Evolutionary conservation across 2,888 invertebrate genomes (phyloP), one percentile per base, ranked within the genome.

Genomic region (Mesoligia furuncula): DNA sequence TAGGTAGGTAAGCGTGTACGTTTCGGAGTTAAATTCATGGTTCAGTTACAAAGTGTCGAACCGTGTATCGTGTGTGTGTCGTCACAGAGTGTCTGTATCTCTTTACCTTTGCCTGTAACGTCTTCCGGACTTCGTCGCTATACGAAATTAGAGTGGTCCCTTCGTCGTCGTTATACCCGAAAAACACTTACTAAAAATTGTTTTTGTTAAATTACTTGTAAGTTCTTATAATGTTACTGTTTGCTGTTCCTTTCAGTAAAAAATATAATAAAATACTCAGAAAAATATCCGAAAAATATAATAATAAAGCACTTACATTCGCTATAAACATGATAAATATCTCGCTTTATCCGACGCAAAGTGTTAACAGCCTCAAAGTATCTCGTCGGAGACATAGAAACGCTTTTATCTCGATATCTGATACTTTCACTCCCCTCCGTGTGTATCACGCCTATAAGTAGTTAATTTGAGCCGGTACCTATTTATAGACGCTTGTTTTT

Each of bases 321-420:
- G 20, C 78, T 20, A 59, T 62, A 64, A 48, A 59, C 66, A 31
- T 73, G 42, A 65, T 66, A 81, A 42, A 85, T 59, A 59, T 72
- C 61, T 15, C n/a, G n/a, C 65, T 70, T 64, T 36, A 71, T 80
- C 71, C 77, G 39, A 78, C 67, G 77, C 70, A 77, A 76, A 88
- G 83, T 90, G 83, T 88, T 85, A 83, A 84, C 86, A 54, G 80
- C 71, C 78, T 75, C 77, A 54, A 77, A 82, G 83, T 80, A 73
- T 79, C 75, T 81, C 80, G 77, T 71, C 74, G 67, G 85, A 87
- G 86, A 92, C 91, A 91, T 80, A 89, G 88, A 88, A 92, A 91
- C 70, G 92, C 92, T 92, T 92, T 92, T 90, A 92, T 88, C 89
- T 86, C 76, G 91, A 85, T 87, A 92, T 90, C 86, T 86, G 90